A percentile compares a stretch with the other conserved stretches of the same genome.
Evolutionary conservation across 2,797 vertebrate species (phyloP).

Genomic region (Orientallactaga sibirica): DNA sequence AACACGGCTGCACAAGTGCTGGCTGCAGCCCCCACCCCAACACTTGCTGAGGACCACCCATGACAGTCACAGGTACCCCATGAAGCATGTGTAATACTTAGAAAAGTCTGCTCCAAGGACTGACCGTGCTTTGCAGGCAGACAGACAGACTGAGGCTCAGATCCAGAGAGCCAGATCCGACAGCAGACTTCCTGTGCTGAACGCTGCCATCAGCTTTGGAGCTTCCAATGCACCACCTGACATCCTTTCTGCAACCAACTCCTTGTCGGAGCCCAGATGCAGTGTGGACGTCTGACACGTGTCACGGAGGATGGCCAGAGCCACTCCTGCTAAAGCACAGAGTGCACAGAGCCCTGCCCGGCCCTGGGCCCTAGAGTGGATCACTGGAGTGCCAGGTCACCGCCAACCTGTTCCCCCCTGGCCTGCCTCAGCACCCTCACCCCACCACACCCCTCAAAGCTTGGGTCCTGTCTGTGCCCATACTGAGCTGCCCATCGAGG

Average conservation of each 20-base stretch:
- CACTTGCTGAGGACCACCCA: background rate
- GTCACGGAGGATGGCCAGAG: background rate
- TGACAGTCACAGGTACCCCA: no score
- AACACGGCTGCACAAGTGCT: background rate
- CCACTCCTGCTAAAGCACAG: background rate
- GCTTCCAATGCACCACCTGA: background rate
- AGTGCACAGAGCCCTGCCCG: background rate
- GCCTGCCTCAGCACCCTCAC: accelerated
- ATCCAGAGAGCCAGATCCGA: background rate
- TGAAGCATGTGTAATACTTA: no score
- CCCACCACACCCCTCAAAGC: background rate
- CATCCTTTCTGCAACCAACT: background rate
- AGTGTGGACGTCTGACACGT: background rate
- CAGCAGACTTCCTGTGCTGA: background rate
- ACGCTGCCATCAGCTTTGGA: background rate
- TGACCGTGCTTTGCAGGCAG: background rate
- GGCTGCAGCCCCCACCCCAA: accelerated
- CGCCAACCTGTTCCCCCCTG: background rate
- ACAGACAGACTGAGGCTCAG: background rate
- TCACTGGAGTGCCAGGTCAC: background rate
- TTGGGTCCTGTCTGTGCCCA: no score
- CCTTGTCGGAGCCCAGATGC: background rate
- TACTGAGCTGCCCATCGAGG: background rate
- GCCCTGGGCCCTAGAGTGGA: background rate
- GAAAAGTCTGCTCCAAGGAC: background rate